These are phyloP conservation scores for Urocitellus parryii DNA, from an alignment of 2,113 vertebrate genomes.

Conservation along the genomic window DNA sequence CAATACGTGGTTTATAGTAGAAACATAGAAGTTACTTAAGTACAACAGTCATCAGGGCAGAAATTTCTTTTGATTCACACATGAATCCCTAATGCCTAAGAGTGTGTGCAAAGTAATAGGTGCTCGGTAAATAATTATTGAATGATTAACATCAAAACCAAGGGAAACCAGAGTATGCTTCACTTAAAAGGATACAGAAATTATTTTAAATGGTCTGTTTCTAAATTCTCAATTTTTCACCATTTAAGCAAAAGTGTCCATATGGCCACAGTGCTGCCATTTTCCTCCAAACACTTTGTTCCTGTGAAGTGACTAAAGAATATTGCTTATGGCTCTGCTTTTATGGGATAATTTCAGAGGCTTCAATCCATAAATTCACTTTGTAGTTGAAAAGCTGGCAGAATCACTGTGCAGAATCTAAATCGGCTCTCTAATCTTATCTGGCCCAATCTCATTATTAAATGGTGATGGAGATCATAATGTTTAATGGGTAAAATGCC, in stretches of 20 bases:
- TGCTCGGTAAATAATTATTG: background rate
- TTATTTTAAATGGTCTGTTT: constrained; percentile 49
- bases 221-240: background rate
- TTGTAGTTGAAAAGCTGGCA: constrained; percentile 32
- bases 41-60: background rate
- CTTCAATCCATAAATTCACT: constrained; percentile 61
- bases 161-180: constrained; percentile 19
- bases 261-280: background rate
- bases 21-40: background rate
- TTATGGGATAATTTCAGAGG: constrained; percentile 57
- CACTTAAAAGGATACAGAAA: background rate
- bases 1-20: background rate
- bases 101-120: background rate
- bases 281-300: constrained; percentile 48
- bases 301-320: constrained; percentile 26
- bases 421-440: constrained; percentile 54
- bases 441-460: constrained; percentile 67
- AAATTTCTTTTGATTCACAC: constrained; percentile 6
- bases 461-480: constrained; percentile 49
- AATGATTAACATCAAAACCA: constrained; percentile 28
- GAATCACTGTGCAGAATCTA: constrained; percentile 8
- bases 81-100: background rate
- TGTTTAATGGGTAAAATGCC: constrained; percentile 45
- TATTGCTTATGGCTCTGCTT: constrained; percentile 21
- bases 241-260: background rate